phyloP scores from a whole-genome alignment of 2,888 invertebrate species.

The Orthonevra nobilis region DNA sequence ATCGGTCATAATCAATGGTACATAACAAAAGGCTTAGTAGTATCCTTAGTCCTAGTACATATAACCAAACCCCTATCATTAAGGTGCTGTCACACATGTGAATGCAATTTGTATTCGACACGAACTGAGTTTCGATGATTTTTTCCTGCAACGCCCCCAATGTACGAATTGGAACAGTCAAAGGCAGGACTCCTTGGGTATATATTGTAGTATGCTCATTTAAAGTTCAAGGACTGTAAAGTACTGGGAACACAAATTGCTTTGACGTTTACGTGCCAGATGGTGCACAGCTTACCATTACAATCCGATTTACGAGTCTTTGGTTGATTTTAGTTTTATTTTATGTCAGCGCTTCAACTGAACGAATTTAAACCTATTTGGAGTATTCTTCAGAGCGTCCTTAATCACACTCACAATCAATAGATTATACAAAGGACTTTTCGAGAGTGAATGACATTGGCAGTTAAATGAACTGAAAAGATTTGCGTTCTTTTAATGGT shows the following conservation, averaged over 20 bases:
- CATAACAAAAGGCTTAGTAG: not conserved
- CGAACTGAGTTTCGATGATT: not conserved
- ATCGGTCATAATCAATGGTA: not conserved
- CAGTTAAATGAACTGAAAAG: no score
- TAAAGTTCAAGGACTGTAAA: conserved; percentile 14
- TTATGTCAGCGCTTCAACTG: not conserved
- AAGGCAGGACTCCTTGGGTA: conserved; percentile 1
- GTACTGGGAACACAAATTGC: conserved; percentile 24
- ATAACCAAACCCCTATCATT: not conserved
- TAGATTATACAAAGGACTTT: no score
- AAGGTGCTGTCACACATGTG: conserved; percentile 10
- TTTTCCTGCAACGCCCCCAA: not conserved
- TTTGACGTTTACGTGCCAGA: conserved; percentile 39
- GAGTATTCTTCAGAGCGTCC: no score
- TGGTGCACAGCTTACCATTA: conserved; percentile 21
- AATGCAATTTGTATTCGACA: conserved; percentile 17
- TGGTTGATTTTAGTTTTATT: not conserved
- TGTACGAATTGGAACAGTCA: not conserved
- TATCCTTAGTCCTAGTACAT: not conserved
- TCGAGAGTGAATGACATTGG: no score
- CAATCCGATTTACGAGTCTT: conserved; percentile 14
- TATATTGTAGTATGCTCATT: not conserved
- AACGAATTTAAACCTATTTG: no score
- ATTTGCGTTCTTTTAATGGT: no score
- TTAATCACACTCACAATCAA: no score